These are phyloP conservation scores for Sebastes hopkinsi DNA, from an alignment of 2,797 vertebrate genomes.

Conservation along the genomic window DNA sequence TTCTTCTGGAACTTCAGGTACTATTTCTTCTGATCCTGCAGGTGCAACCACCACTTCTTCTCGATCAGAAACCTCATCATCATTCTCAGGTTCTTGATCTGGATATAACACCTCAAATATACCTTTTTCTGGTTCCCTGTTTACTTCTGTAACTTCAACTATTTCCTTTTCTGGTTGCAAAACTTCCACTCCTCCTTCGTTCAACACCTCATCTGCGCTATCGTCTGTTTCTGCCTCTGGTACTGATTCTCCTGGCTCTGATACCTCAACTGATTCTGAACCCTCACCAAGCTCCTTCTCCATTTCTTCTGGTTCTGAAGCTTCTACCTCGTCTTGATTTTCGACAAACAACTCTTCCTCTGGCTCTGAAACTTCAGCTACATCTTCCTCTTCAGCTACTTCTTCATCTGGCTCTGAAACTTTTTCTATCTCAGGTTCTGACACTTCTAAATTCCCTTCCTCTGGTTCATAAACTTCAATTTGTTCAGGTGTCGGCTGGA, in stretches of 20 bases:
- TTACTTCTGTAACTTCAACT: neutral
- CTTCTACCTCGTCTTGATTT: neutral
- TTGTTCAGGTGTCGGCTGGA: slow-evolving; percentile 6
- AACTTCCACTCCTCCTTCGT: neutral
- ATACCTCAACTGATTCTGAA: neutral
- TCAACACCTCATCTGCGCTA: neutral
- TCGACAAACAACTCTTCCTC: neutral
- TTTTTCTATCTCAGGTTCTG: neutral
- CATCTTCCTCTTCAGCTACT: neutral
- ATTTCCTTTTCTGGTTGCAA: slow-evolving; percentile 8
- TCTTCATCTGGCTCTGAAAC: neutral
- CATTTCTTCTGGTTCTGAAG: slow-evolving; percentile 6
- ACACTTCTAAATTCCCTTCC: neutral
- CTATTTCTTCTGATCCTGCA: neutral
- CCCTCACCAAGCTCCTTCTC: neutral
- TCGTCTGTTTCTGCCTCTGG: slow-evolving; percentile 10
- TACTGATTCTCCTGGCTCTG: neutral
- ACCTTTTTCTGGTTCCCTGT: neutral
- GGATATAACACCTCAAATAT: neutral
- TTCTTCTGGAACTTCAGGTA: neutral
- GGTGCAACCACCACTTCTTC: neutral
- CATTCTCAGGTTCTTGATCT: slow-evolving; percentile 5
- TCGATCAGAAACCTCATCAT: neutral
- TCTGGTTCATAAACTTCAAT: slow-evolving; percentile 1
- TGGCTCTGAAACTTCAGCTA: neutral